These are phyloP conservation scores for Chrysotoxum bicinctum DNA, from an alignment of 2,888 invertebrate species.

Conservation along the genomic window DNA sequence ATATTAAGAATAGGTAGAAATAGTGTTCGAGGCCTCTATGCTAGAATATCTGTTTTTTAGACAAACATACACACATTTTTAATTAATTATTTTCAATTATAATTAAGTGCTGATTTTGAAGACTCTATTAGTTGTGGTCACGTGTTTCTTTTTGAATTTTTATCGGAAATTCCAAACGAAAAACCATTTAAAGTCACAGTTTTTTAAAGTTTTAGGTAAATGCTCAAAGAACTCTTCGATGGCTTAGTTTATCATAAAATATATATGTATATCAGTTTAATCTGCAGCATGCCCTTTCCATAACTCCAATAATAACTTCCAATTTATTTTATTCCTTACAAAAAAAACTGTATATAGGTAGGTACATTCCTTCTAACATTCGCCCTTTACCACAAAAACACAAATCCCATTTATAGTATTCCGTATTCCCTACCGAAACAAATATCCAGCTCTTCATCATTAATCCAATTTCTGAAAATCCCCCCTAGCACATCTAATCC, in stretches of 20 bases:
- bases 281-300: not conserved
- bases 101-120: no score
- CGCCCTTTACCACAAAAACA: conserved; percentile 4
- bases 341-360: not conserved
- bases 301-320: not conserved
- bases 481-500: conserved; percentile 64
- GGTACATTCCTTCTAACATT: not conserved
- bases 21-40: no score
- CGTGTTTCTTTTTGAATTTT: no score
- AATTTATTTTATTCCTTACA: not conserved
- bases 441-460: conserved; percentile 68
- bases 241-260: not conserved
- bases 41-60: no score
- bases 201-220: not conserved
- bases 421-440: conserved; percentile 43
- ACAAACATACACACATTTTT: no score
- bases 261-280: not conserved
- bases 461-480: conserved; percentile 67
- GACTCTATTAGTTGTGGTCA: no score
- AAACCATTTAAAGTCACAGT: not conserved
- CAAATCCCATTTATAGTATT: conserved; percentile 51
- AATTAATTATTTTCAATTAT: no score
- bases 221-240: not conserved
- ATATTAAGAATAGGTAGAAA: no score
- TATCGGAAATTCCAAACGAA: no score